These are phyloP conservation scores for Eupithecia tripunctaria DNA, from an alignment of 2,888 invertebrate genomes.

Conservation along the genomic window DNA sequence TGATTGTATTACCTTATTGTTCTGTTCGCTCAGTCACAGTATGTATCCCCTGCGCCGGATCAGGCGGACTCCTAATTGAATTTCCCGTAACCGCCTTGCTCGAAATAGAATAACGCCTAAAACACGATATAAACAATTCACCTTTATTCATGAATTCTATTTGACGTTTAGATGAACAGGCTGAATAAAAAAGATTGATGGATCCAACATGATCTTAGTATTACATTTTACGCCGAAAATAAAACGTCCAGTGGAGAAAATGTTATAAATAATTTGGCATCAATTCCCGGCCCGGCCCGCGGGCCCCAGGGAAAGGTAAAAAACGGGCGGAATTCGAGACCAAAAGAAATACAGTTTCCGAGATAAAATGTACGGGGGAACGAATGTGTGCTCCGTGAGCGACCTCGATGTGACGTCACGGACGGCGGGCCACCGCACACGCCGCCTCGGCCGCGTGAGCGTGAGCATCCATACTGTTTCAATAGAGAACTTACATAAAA, in stretches of 20 bases:
- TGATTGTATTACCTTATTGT: not conserved
- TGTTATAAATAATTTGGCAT: constrained; percentile 45
- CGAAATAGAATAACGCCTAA: not conserved
- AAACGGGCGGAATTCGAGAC: constrained; percentile 37
- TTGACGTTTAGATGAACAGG: constrained; percentile 22
- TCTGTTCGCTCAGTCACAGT: not conserved
- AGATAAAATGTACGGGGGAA: constrained; percentile 37
- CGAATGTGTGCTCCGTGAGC: constrained; percentile 28
- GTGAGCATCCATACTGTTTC: not conserved
- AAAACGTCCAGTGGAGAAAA: constrained; percentile 38
- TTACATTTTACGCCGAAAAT: constrained; percentile 29
- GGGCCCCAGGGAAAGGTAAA: constrained; percentile 32
- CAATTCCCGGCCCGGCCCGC: constrained; percentile 30
- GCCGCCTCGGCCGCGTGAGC: not conserved
- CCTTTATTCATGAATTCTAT: constrained; percentile 4
- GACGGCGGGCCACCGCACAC: not conserved
- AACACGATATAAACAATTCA: not conserved
- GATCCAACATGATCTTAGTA: constrained; percentile 29
- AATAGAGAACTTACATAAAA: too few relatives aligned
- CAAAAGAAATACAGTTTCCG: constrained; percentile 43
- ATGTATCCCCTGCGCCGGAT: not conserved
- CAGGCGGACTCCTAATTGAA: not conserved
- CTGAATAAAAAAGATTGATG: constrained; percentile 30
- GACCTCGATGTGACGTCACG: constrained; percentile 27
- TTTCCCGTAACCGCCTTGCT: not conserved